phyloP scores from a whole-genome alignment of 2,797 vertebrate species.

The Nannoperca obscura region DNA sequence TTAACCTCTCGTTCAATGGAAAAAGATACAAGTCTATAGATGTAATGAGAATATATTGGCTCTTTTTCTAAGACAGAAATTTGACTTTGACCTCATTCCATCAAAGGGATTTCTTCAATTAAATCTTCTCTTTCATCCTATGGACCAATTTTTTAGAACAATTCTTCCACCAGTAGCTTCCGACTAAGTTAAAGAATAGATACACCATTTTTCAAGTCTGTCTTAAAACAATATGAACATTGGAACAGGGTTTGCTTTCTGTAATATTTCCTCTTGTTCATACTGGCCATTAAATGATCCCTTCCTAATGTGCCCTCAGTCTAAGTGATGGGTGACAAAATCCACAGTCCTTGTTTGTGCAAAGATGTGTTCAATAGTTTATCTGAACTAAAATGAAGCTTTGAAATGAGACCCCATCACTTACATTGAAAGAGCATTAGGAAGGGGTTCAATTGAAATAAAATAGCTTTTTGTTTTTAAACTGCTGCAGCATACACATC shows the following conservation, averaged over 20 bases:
- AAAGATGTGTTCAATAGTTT: background rate
- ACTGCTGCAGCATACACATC: too few species aligned
- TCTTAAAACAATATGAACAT: background rate
- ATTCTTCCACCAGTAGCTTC: background rate
- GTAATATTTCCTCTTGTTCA: background rate
- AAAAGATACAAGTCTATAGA: constrained; percentile 1
- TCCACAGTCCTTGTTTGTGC: background rate
- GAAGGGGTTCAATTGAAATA: too few species aligned
- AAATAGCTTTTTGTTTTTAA: too few species aligned
- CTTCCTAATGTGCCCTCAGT: too few species aligned
- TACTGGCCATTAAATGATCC: background rate
- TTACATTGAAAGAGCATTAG: background rate
- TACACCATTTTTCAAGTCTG: background rate
- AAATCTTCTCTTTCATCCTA: constrained; percentile 16
- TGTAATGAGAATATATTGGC: constrained; percentile 17
- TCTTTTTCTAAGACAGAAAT: constrained; percentile 15
- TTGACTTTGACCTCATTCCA: constrained; percentile 37
- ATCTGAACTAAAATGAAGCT: background rate
- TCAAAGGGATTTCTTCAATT: constrained; percentile 14
- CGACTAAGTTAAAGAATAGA: background rate
- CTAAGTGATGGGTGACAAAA: background rate
- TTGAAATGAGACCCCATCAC: background rate
- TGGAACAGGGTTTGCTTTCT: background rate
- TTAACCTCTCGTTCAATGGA: constrained; percentile 22
- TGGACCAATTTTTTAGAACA: background rate